These are phyloP conservation scores for Conus betulinus DNA, from an alignment of 1,140 invertebrate genomes.

Conservation along the genomic window DNA sequence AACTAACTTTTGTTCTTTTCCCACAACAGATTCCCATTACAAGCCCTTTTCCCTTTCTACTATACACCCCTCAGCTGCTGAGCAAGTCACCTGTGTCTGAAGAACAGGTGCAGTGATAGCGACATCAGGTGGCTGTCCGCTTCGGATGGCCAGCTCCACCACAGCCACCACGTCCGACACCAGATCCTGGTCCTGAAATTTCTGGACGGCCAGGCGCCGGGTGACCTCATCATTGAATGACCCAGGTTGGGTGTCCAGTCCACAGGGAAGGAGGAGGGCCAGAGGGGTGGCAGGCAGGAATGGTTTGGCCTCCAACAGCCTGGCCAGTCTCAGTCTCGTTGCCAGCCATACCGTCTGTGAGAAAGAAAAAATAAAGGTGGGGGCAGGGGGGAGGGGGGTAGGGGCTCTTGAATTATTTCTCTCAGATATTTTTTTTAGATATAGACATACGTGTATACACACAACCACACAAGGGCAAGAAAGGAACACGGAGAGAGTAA, in stretches of 20 bases:
- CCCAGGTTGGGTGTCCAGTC: not conserved
- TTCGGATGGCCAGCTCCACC: conserved; percentile 15
- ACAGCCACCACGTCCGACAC: conserved; percentile 45
- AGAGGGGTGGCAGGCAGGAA: conserved; percentile 58
- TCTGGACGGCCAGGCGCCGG: conserved; percentile 48
- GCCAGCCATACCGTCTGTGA: conserved; percentile 61
- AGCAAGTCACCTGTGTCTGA: conserved; percentile 25
- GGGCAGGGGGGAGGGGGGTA: too few relatives aligned
- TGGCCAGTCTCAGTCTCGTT: conserved; percentile 51
- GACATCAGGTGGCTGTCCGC: not conserved
- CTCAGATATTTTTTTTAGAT: too few relatives aligned
- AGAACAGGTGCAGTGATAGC: conserved; percentile 12
- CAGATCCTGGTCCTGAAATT: conserved; percentile 48
- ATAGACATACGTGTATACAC: too few relatives aligned
- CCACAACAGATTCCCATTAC: too few relatives aligned
- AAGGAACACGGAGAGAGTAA: too few relatives aligned
- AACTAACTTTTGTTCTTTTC: too few relatives aligned
- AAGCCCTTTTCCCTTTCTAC: too few relatives aligned
- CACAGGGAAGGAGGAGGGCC: conserved; percentile 46
- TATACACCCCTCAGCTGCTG: too few relatives aligned
- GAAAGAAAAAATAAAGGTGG: not conserved
- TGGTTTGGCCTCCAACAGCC: conserved; percentile 59
- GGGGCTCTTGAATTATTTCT: too few relatives aligned
- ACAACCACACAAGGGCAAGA: too few relatives aligned
- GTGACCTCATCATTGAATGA: not conserved